Base-by-base conservation (phyloP, 2,888 invertebrate species). In the Deilephila elpenor region DNA sequence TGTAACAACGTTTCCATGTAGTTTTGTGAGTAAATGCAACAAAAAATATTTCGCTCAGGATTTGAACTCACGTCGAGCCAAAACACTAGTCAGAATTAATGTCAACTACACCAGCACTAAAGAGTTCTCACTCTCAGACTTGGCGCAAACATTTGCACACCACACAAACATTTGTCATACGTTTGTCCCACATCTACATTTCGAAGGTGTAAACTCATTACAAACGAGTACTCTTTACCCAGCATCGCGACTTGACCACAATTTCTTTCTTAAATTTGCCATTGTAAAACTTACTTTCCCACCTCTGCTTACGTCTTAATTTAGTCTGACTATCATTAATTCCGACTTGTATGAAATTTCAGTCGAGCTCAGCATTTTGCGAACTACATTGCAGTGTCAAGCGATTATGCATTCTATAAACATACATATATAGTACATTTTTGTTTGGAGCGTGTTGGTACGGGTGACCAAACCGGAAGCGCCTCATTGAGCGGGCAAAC, bases 401-500 rank as follows among this genome's bases (percentile, higher is more conserved):
- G 51, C 44, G 20, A 67, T 44, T 44, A 67, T 25, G 5, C 17
- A 25, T 44, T 44, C 25, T 60, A 44, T 37, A 20, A 5, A 5
- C 7, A 60, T 6, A 19, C 1, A 11, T 0, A 20, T 25, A 17
- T 8, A 0, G 0, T 70, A 79, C 79, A 77, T 78, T 82, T 82
- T 67, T 61, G 73, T 79, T 78, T 82, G 17, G 73, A 37, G 73
- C 74, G 75, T 71, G 32, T 53, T 2, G 34, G 34, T 75, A 71
- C 6, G 74, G 72, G 77, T 79, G 74, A 74, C 77, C 79, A 78
- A 79, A 82, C 82, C 89, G 92, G 92, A 92, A 91, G 85, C 76
- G 77, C 77, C 82, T 88, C 84, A 88, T 92, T 91, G 89, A 88
- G 85, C 83, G 88, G 86, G 83, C 83, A 82, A 86, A 86, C 87